Evolutionary conservation across 2,888 invertebrate genomes (phyloP).

Genomic region (Ormyrus rosae): DNA sequence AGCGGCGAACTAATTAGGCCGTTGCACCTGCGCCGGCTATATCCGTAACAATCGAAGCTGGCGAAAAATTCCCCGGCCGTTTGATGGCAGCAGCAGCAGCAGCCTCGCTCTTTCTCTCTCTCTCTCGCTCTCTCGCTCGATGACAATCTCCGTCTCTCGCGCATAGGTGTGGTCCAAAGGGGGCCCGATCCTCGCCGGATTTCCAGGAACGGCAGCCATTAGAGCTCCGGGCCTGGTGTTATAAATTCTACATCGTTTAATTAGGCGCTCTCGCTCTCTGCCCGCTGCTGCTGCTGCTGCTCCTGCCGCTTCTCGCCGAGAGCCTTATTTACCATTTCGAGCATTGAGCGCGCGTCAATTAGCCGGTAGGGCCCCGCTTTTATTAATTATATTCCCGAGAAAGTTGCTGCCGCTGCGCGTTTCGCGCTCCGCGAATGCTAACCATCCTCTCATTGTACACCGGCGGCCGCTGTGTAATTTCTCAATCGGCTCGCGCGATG

Average conservation of each 20-base stretch:
- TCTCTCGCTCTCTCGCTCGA: slow-evolving; percentile 30
- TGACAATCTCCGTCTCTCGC: slow-evolving; percentile 48
- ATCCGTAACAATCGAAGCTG: slow-evolving; percentile 34
- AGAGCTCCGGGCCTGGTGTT: slow-evolving; percentile 73
- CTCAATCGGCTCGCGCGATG: slow-evolving; percentile 40
- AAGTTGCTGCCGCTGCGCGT: background rate
- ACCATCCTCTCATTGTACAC: background rate
- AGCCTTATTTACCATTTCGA: slow-evolving; percentile 67
- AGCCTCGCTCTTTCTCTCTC: no score
- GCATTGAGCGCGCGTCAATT: no score
- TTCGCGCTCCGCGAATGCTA: background rate
- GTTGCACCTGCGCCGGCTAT: slow-evolving; percentile 47
- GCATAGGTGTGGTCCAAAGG: slow-evolving; percentile 71
- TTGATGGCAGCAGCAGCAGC: no score
- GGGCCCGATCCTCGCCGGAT: slow-evolving; percentile 68
- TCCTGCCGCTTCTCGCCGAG: slow-evolving; percentile 48
- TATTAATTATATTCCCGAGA: no score
- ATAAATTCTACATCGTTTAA: slow-evolving; percentile 76
- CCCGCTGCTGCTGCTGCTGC: slow-evolving; percentile 31
- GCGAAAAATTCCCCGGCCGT: background rate
- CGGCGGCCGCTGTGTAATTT: slow-evolving; percentile 19
- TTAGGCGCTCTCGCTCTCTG: slow-evolving; percentile 69
- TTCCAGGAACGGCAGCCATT: slow-evolving; percentile 76
- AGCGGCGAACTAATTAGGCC: slow-evolving; percentile 53
- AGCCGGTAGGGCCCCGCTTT: no score